These are phyloP conservation scores for Pardalotus punctatus DNA, from an alignment of 2,113 vertebrate species.

Conservation along the genomic window DNA sequence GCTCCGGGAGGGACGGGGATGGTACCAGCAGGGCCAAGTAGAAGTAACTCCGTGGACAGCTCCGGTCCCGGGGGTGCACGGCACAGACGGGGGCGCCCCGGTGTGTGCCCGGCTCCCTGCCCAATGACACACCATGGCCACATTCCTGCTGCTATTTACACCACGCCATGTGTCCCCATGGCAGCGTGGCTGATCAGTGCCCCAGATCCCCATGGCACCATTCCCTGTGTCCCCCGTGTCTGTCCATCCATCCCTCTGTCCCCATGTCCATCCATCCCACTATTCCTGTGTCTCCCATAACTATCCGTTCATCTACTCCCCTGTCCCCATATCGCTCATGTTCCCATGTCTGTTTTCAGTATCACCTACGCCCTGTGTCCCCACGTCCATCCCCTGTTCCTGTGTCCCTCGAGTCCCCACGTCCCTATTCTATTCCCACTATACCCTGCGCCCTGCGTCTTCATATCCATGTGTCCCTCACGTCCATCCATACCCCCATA, in stretches of 20 bases:
- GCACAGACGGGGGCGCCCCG: not conserved
- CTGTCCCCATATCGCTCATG: no score
- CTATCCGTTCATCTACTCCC: not conserved
- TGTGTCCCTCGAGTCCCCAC: not conserved
- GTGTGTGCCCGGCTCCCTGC: not conserved
- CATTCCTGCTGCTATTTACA: not conserved
- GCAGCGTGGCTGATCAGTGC: rapidly evolving
- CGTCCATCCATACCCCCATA: not conserved
- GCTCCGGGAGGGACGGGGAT: not conserved
- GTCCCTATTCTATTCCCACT: not conserved
- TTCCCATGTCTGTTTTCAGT: not conserved
- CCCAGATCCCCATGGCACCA: not conserved
- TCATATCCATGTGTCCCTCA: not conserved
- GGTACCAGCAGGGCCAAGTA: not conserved
- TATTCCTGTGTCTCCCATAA: no score
- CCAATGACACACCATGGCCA: rapidly evolving
- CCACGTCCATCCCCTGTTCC: not conserved
- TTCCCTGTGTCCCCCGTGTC: no score
- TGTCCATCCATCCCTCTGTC: not conserved
- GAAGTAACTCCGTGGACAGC: not conserved
- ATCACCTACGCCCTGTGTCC: not conserved
- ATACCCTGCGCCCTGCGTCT: not conserved
- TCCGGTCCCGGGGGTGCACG: not conserved
- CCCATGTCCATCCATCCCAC: not conserved
- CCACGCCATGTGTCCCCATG: not conserved